A percentile compares a stretch with the other conserved stretches of the same genome.
Evolutionary conservation across 1,140 invertebrate genomes (phyloP).

Genomic region (Ceratosolen fusciceps): DNA sequence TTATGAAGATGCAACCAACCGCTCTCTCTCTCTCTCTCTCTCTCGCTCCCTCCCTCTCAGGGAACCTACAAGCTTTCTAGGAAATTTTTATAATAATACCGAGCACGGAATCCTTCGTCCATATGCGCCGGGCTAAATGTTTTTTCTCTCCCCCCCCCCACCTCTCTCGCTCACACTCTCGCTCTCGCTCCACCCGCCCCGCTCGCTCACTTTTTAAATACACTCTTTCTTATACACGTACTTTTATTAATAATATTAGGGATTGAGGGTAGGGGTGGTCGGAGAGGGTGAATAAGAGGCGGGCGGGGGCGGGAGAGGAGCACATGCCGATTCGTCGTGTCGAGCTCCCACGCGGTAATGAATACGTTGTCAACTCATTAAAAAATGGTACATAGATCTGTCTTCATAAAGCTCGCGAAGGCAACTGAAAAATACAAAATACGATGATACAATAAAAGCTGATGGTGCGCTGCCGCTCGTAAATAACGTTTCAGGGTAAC

Average conservation of each 20-base stretch:
- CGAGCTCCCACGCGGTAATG: neutral
- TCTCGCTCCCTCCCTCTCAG: too few relatives aligned
- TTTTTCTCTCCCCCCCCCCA: too few relatives aligned
- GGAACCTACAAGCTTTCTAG: too few relatives aligned
- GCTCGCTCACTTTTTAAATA: too few relatives aligned
- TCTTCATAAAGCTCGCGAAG: neutral
- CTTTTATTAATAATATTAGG: neutral
- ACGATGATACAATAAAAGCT: neutral
- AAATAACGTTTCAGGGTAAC: neutral
- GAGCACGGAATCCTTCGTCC: neutral
- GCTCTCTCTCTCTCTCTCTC: too few relatives aligned
- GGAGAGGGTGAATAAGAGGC: neutral
- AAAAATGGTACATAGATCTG: conserved; percentile 2
- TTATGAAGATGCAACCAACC: neutral
- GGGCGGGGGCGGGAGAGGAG: neutral
- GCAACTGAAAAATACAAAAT: neutral
- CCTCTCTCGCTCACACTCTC: too few relatives aligned
- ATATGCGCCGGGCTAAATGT: neutral
- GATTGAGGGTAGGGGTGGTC: too few relatives aligned
- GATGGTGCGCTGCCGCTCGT: neutral
- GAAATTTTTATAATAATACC: conserved; percentile 2
- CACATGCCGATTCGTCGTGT: neutral
- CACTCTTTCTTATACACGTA: neutral
- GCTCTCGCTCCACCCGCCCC: too few relatives aligned
- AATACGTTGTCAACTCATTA: conserved; percentile 20